phyloP scores from a whole-genome alignment of 2,797 vertebrate species.

The Xenentodon cancila region DNA sequence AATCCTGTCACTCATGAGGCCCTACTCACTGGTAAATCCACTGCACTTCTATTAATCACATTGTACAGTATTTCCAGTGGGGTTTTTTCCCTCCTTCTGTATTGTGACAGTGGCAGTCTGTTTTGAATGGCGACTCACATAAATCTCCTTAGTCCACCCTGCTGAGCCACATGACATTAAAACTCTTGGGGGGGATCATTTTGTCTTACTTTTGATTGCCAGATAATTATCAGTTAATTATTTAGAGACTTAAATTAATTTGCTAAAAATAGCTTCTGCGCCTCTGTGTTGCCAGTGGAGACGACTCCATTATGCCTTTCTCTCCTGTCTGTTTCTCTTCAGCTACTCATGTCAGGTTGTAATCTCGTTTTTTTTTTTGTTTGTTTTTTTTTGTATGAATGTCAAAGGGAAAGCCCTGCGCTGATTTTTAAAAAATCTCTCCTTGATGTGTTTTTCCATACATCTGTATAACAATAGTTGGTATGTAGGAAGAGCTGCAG shows the following conservation, averaged over 20 bases:
- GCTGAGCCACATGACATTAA: constrained; percentile 65
- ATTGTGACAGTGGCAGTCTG: constrained; percentile 37
- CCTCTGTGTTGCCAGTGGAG: constrained; percentile 75
- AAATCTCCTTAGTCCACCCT: constrained; percentile 49
- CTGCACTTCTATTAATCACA: constrained; percentile 57
- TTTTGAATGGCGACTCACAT: constrained; percentile 60
- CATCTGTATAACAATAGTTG: constrained; percentile 4
- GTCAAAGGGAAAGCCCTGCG: constrained; percentile 25
- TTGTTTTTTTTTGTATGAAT: constrained; percentile 49
- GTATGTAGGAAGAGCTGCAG: no score
- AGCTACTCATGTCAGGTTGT: constrained; percentile 66
- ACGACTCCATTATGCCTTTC: constrained; percentile 75
- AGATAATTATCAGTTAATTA: constrained; percentile 90
- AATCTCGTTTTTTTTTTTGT: constrained; percentile 50
- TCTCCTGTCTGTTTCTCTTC: constrained; percentile 30
- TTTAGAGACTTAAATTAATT: constrained; percentile 88
- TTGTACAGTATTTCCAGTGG: constrained; percentile 56
- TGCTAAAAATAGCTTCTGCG: constrained; percentile 84
- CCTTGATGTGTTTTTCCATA: constrained; percentile 12
- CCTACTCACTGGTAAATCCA: constrained; percentile 74
- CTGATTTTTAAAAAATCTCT: constrained; percentile 32
- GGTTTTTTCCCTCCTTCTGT: constrained; percentile 25
- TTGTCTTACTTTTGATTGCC: constrained; percentile 85
- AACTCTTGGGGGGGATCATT: constrained; percentile 77
- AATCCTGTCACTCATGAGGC: constrained; percentile 77